phyloP scores from a whole-genome alignment of 2,113 vertebrate species.

The Charina bottae region DNA sequence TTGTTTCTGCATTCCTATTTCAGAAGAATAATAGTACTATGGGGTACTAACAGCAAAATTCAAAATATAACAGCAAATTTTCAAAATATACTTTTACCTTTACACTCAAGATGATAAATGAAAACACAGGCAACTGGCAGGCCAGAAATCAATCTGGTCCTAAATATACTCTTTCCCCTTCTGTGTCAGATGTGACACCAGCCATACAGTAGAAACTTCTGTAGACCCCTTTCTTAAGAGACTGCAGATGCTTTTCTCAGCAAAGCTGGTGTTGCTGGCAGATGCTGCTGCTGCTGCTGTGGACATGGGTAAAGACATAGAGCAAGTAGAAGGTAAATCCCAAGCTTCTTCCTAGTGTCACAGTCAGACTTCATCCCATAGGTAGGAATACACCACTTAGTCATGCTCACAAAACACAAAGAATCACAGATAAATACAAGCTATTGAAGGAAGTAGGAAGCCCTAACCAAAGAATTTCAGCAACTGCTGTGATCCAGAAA shows the following conservation, averaged over 20 bases:
- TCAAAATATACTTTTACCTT: not conserved
- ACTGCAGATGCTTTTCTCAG: not conserved
- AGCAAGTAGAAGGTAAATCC: too few species aligned
- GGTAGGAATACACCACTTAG: too few species aligned
- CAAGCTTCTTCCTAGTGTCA: too few species aligned
- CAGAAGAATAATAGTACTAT: not conserved
- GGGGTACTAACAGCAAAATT: not conserved
- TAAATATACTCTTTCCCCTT: not conserved
- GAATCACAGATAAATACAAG: not conserved
- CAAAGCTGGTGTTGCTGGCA: not conserved
- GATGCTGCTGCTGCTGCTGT: too few species aligned
- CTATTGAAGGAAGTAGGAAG: not conserved
- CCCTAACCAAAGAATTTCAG: not conserved
- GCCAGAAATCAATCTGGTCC: not conserved
- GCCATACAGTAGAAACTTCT: not conserved
- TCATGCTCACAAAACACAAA: too few species aligned
- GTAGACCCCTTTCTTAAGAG: not conserved
- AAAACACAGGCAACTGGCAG: not conserved
- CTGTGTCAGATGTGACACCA: not conserved
- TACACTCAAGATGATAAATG: not conserved
- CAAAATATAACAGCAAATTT: not conserved
- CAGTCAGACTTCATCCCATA: too few species aligned
- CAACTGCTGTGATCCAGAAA: not conserved
- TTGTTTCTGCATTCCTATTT: not conserved
- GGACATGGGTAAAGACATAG: too few species aligned